A percentile compares a stretch with the other conserved stretches of the same genome.
These are phyloP conservation scores for zebrafish (Danio rerio) DNA, from an alignment of 2,113 vertebrate species.

Conservation along the genomic window GRCz12tu NC_133192.1:13794501-13795000, in stretches of 20 bases:
- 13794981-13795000: not conserved
- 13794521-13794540: not conserved
- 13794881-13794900: slow-evolving; percentile 13
- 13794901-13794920: slow-evolving; percentile 13
- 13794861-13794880: not conserved
- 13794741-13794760: no score
- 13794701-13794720: not conserved
- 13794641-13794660: not conserved
- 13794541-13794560: not conserved
- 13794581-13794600: not conserved
- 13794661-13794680: not conserved
- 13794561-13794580: slow-evolving; percentile 7
- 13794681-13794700: not conserved
- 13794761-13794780: no score
- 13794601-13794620: not conserved
- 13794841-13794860: slow-evolving; percentile 10
- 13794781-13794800: no score
- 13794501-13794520: not conserved
- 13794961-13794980: not conserved
- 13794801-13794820: not conserved
- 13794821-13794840: not conserved
- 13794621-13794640: not conserved
- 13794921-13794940: not conserved
- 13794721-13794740: no score
- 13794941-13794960: not conserved